Conservation (phyloP, 2,888 invertebrate genomes). For the Limulus polyphemus region DNA sequence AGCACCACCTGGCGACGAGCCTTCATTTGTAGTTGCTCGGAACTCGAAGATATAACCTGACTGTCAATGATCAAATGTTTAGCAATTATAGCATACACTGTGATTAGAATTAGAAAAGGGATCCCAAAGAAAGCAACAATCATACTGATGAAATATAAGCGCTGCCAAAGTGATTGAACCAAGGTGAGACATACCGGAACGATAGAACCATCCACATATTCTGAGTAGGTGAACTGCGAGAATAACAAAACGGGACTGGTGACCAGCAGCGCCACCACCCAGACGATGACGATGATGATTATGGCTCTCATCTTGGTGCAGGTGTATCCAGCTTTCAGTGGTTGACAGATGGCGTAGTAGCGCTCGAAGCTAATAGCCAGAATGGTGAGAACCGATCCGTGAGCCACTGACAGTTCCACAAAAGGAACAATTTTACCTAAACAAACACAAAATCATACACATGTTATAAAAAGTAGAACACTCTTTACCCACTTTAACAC, state of each 20-base stretch:
- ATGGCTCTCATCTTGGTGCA: constrained; percentile 36
- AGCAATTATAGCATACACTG: constrained; percentile 72
- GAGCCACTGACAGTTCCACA: constrained; percentile 79
- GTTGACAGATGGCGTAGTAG: constrained; percentile 78
- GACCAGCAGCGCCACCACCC: constrained; percentile 34
- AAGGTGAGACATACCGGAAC: constrained; percentile 69
- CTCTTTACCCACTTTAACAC: too few species aligned
- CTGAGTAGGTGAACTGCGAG: constrained; percentile 56
- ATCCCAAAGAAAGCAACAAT: constrained; percentile 72
- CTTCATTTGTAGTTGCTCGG: constrained; percentile 21
- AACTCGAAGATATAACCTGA: constrained; percentile 9
- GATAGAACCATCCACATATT: constrained; percentile 54
- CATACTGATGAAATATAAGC: constrained; percentile 65
- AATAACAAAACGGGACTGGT: constrained; percentile 65
- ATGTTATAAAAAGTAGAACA: too few species aligned
- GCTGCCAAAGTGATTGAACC: constrained; percentile 62
- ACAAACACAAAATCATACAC: too few species aligned
- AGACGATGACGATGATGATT: constrained; percentile 34
- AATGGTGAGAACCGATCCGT: constrained; percentile 82
- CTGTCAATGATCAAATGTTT: constrained; percentile 60
- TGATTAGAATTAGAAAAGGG: constrained; percentile 64
- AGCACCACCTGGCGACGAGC: constrained; percentile 43
- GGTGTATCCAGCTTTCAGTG: constrained; percentile 53
- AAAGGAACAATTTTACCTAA: constrained; percentile 84
- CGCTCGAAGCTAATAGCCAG: constrained; percentile 85